Conservation (phyloP, 1,140 invertebrate genomes). For the Lepidurus packardi region DNA sequence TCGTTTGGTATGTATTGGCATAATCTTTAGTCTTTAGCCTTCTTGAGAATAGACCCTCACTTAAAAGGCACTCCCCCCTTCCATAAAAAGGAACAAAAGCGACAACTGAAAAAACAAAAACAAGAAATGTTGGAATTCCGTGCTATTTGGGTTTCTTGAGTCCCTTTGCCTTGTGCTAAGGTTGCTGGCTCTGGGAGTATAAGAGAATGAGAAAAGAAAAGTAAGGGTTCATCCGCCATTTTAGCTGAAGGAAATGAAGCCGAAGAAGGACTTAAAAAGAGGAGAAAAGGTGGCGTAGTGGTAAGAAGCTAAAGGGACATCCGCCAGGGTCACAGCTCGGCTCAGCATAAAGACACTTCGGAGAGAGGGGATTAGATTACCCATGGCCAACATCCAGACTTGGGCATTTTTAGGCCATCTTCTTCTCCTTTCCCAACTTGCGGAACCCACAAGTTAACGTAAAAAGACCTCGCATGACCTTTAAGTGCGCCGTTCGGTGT, state of each 20-base stretch:
- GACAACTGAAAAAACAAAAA: background rate
- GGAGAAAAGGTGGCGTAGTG: background rate
- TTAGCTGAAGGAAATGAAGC: background rate
- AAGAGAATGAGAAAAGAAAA: background rate
- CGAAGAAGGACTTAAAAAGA: background rate
- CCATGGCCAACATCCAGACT: background rate
- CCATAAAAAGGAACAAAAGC: background rate
- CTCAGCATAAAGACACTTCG: background rate
- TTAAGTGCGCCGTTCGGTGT: background rate
- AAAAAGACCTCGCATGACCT: background rate
- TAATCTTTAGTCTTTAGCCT: too few relatives aligned
- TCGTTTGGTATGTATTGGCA: too few relatives aligned
- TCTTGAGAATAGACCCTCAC: too few relatives aligned
- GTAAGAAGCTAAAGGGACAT: background rate
- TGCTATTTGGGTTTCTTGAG: background rate
- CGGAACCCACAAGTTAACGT: background rate
- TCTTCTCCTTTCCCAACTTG: background rate
- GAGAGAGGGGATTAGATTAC: conserved; percentile 15
- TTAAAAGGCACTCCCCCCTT: too few relatives aligned
- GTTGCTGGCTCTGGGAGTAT: background rate
- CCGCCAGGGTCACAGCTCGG: background rate
- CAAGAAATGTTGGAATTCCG: background rate
- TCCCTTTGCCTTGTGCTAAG: conserved; percentile 3
- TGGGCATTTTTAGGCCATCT: background rate
- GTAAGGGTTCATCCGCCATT: background rate